Base-by-base conservation (phyloP, 1,140 invertebrate species). In the Neodiprion lecontei region DNA sequence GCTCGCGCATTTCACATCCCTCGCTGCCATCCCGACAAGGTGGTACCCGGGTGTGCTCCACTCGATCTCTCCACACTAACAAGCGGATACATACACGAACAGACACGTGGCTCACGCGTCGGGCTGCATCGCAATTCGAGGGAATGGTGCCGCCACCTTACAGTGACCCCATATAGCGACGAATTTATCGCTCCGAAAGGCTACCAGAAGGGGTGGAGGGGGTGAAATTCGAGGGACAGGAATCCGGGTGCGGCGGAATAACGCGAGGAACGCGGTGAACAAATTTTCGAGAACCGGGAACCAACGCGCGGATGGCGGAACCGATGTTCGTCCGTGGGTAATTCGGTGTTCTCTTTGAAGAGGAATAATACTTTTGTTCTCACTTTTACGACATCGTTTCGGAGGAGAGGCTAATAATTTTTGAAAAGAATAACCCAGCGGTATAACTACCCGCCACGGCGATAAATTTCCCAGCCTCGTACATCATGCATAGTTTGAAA, bases 111-210 rank as follows among this genome's bases (percentile, higher is more conserved):
- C 47, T 48, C 77, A 81, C 75, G 76, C 78, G 76, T 80, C 77
- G 77, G 78, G 80, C 81, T 75, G 75, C 77, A 77, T 84, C 75
- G 80, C 82, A 84, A 83, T 84, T 85, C 82, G 81, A 83, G 81
- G 75, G 73, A 14, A 61, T 76, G 75, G 80, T 83, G 80, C 84
- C 80, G 85, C 81, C 83, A 85, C 79, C 85, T 86, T 82, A 75
- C 77, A 85, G 79, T 84, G 83, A 86, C 84, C 82, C 82, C 80
- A 73, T 77, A 77, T 79, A 82, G 80, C 79, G 70, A 75, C 70
- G 72, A 50, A 50, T 73, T 73, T 68, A 47, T 61, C 53, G 53
- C 53, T 17, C 9, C 4, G 11, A 61, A 17, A 61, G 9, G 53
- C 17, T 21, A 40, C 28, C 2, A 40, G 28, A 2, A 40, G 28